Evolutionary conservation across 2,113 vertebrate genomes (phyloP).

Genomic region (cattle (Bos taurus)): ARS-UCD2.0 NC_037344.1:11363001-11363500

Average conservation of each 20-base stretch:
- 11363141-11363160: not conserved
- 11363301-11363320: not conserved
- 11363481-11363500: not conserved
- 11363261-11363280: not conserved
- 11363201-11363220: not conserved
- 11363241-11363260: not conserved
- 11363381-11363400: not conserved
- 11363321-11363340: not conserved
- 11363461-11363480: not conserved
- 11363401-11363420: not conserved
- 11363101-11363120: not conserved
- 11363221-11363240: not conserved
- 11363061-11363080: conserved; percentile 10
- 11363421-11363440: not conserved
- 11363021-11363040: conserved; percentile 59
- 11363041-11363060: conserved; percentile 47
- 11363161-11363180: not conserved
- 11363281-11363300: not conserved
- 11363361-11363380: not conserved
- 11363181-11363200: not conserved
- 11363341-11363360: not conserved
- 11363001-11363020: conserved; percentile 55
- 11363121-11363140: conserved; percentile 19
- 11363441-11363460: not conserved
- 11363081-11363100: not conserved